These are phyloP conservation scores for Lacerta bilineata DNA, from an alignment of 2,797 vertebrate species.

Conservation along the genomic window DNA sequence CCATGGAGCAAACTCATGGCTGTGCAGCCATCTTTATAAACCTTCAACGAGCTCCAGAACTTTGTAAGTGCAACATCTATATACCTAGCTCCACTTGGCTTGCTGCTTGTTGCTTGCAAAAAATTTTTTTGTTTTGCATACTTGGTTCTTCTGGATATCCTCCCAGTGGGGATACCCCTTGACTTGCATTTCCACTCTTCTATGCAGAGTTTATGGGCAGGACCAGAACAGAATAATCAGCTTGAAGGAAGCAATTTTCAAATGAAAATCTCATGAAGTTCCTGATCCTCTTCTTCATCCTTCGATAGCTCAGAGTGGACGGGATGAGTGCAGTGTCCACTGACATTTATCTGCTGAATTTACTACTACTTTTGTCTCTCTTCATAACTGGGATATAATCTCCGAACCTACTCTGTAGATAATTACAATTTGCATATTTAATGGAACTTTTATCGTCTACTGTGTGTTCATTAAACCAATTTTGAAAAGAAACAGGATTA, in stretches of 20 bases:
- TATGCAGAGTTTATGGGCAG: neutral
- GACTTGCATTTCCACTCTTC: neutral
- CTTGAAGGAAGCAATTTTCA: neutral
- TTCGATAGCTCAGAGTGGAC: neutral
- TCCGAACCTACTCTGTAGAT: neutral
- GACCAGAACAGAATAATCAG: neutral
- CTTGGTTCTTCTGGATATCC: too few relatives aligned
- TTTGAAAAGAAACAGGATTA: neutral
- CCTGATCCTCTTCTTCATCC: neutral
- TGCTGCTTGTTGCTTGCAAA: too few relatives aligned
- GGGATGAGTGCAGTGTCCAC: too few relatives aligned
- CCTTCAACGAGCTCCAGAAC: neutral
- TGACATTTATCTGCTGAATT: neutral
- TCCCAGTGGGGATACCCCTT: neutral
- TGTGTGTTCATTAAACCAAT: neutral
- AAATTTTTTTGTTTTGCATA: too few relatives aligned
- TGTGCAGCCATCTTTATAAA: neutral
- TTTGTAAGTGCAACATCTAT: neutral
- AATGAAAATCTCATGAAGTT: neutral
- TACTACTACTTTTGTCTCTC: neutral
- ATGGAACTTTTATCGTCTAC: neutral
- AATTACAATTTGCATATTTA: conserved; percentile 20
- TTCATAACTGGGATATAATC: conserved; percentile 9
- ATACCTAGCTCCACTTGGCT: neutral
- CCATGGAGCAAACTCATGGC: neutral